Evolutionary conservation across 2,888 invertebrate species (phyloP).

Genomic region (Philopedon plagiatum): DNA sequence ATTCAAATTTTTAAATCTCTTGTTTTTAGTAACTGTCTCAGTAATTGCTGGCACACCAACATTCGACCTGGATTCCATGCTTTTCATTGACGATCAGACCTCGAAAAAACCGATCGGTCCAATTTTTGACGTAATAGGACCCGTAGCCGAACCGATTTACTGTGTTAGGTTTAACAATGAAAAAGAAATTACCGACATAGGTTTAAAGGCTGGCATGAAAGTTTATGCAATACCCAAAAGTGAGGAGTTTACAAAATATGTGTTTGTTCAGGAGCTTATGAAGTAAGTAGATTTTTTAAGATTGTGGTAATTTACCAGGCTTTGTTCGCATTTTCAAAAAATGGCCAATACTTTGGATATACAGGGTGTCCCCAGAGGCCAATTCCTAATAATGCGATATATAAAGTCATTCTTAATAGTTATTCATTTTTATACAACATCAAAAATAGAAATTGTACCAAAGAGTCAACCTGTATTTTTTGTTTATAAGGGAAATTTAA

Average conservation of each 20-base stretch:
- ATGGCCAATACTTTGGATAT: too few species aligned
- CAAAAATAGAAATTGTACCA: too few species aligned
- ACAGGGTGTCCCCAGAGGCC: too few species aligned
- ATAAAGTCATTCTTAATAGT: too few species aligned
- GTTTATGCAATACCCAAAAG: conserved; percentile 89
- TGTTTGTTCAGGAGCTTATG: conserved; percentile 81
- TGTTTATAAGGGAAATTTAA: too few species aligned
- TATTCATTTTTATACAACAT: too few species aligned
- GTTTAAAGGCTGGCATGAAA: conserved; percentile 77
- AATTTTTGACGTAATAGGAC: conserved; percentile 94
- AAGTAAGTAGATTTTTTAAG: conserved; percentile 71
- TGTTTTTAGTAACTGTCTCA: conserved; percentile 80
- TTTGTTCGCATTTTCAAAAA: too few species aligned
- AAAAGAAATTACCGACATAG: conserved; percentile 80
- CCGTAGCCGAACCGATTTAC: conserved; percentile 87
- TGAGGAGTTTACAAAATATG: conserved; percentile 78
- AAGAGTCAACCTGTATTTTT: too few species aligned
- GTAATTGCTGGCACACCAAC: conserved; percentile 81
- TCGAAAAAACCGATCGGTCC: conserved; percentile 83
- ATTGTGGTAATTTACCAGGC: too few species aligned
- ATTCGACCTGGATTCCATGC: conserved; percentile 87
- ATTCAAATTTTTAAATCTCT: too few species aligned
- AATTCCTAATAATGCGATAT: too few species aligned
- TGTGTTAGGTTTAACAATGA: conserved; percentile 84
- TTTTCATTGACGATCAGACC: conserved; percentile 79